Evolutionary conservation across 2,797 vertebrate genomes (phyloP).

Genomic region (Neosilurus mollespiculum): DNA sequence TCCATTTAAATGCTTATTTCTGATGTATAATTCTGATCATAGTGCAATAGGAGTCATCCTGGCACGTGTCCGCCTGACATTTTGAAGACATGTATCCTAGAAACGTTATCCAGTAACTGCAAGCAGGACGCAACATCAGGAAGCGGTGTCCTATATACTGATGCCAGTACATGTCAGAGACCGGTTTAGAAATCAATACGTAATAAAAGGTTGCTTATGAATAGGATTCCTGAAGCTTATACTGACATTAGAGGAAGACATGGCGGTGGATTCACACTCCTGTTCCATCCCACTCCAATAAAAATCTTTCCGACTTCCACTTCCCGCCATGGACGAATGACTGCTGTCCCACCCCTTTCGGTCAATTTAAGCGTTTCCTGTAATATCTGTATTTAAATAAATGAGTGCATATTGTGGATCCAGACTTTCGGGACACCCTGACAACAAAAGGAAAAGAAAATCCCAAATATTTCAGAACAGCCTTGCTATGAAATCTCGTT

Average conservation of each 20-base stretch:
- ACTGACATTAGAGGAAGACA: neutral
- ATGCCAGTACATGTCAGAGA: neutral
- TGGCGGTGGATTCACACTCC: too few species aligned
- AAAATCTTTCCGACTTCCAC: too few species aligned
- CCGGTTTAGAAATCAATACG: conserved; percentile 2
- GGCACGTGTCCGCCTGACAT: neutral
- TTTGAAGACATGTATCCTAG: neutral
- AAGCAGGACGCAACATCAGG: too few species aligned
- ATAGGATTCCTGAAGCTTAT: neutral
- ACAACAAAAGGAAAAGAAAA: neutral
- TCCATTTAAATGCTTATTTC: neutral
- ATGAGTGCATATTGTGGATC: too few species aligned
- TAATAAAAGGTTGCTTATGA: neutral
- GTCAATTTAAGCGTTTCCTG: too few species aligned
- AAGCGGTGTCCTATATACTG: neutral
- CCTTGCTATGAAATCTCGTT: neutral
- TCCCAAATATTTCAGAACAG: neutral
- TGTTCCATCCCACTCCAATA: too few species aligned
- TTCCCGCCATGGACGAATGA: too few species aligned
- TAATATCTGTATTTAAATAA: too few species aligned
- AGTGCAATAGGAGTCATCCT: neutral
- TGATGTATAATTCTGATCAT: neutral
- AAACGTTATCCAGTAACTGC: neutral
- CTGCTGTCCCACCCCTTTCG: too few species aligned
- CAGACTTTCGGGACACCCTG: neutral